Conservation (phyloP, 2,888 invertebrate species). For the Galerucella pusilla region DNA sequence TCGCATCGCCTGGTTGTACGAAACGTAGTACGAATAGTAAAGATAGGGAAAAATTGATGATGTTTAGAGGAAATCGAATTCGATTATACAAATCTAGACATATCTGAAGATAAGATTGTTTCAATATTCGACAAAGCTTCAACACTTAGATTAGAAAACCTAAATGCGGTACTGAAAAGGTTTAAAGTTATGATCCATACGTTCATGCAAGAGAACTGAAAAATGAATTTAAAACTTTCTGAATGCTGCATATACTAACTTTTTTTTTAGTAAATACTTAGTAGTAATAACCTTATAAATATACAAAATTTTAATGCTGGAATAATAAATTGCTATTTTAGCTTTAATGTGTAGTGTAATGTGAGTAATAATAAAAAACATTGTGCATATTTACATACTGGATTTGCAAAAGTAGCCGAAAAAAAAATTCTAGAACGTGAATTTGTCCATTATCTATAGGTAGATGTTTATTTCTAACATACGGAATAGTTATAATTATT, state of each 20-base stretch:
- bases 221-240: conserved; percentile 4
- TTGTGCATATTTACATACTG: background rate
- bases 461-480: too few species aligned
- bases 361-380: background rate
- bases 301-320: background rate
- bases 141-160: background rate
- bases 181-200: conserved; percentile 2
- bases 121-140: too few species aligned
- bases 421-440: too few species aligned
- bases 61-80: too few species aligned
- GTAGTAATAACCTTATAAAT: conserved; percentile 8
- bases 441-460: too few species aligned
- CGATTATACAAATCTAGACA: too few species aligned
- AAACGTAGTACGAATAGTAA: too few species aligned
- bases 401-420: background rate
- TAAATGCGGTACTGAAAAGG: background rate
- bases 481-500: too few species aligned
- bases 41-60: too few species aligned
- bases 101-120: too few species aligned
- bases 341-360: background rate
- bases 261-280: background rate
- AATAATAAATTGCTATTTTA: background rate
- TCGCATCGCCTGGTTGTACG: too few species aligned
- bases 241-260: background rate
- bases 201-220: background rate